Evolutionary conservation across 2,888 invertebrate species (phyloP).

Genomic region (Altica lythri): DNA sequence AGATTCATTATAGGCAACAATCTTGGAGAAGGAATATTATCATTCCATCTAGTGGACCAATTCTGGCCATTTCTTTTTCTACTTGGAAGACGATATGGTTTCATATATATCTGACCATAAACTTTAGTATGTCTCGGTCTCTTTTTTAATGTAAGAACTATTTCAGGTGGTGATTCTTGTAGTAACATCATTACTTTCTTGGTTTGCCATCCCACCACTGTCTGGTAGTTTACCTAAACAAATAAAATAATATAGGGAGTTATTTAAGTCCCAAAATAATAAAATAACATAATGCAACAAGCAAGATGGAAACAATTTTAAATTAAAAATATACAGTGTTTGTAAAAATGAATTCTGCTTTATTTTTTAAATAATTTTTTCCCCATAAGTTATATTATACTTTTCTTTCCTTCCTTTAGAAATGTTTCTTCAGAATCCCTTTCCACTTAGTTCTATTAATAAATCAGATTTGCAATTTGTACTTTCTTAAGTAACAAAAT

Average conservation of each 20-base stretch:
- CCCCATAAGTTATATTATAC: too few species aligned
- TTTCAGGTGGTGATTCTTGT: constrained; percentile 79
- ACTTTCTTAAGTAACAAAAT: too few species aligned
- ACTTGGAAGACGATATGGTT: constrained; percentile 74
- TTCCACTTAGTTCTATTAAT: too few species aligned
- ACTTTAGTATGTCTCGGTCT: constrained; percentile 81
- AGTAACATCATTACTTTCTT: constrained; percentile 75
- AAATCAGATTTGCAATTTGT: too few species aligned
- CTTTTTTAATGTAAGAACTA: constrained; percentile 80
- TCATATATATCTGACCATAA: constrained; percentile 74
- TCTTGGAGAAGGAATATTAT: constrained; percentile 70
- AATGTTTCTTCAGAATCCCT: too few species aligned
- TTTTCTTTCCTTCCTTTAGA: too few species aligned
- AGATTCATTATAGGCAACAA: constrained; percentile 67
- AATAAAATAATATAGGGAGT: not conserved
- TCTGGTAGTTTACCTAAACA: constrained; percentile 70
- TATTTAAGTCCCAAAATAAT: too few species aligned
- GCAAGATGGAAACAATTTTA: too few species aligned
- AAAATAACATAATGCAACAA: too few species aligned
- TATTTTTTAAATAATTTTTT: too few species aligned
- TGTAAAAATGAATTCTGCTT: too few species aligned
- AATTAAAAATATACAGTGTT: too few species aligned
- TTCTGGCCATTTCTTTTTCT: constrained; percentile 67
- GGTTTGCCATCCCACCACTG: constrained; percentile 80
- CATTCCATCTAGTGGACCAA: constrained; percentile 67